Evolutionary conservation across 1,140 invertebrate genomes (phyloP), one percentile per base, ranked within the genome.

Genomic region (Apis florea): DNA sequence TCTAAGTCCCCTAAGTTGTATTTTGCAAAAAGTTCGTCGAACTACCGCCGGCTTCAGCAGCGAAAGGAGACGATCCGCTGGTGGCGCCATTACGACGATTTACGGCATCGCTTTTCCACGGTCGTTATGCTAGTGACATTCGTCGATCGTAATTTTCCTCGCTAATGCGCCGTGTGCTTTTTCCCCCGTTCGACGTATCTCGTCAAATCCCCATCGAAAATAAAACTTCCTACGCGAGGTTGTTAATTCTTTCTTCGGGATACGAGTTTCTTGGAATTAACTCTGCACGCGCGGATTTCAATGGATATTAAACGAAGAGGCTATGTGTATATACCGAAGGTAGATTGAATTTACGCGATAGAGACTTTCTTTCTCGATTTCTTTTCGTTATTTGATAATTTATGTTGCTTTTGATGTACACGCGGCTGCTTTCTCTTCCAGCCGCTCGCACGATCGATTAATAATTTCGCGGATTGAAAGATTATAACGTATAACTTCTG

Each of bases 161-260:
- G 26, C 71, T 86, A 86, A 87, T 84, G 74, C 68, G 78, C 78
- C 86, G 51, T 69, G 63, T 72, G 73, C 58, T 66, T 40, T 40
- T 3, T 31, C 31, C 58, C 75, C 79, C 79, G 88, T 86, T 68
- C n/a, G 86, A 80, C 81, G 79, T 24, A 76, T 82, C 86, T 74
- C 72, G 71, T 82, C 73, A 83, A 81, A n/a, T n/a, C 85, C 79
- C 56, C 82, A 79, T 87, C 86, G 74, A 61, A 90, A 59, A 90
- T 88, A 89, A 82, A 89, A 83, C 66, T n/a, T 54, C 11, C 54
- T 13, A 10, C 4, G 10, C 40, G 19, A 9, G 51, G 24, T 12
- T 17, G 40, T 67, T 21, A 49, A 10, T n/a, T 76, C 64, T 68
- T 53, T 68, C 51, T 24, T 17, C 53, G n/a, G 49, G 59, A 26